phyloP scores from a whole-genome alignment of 1,140 invertebrate species.

The Leptinotarsa defecta region DNA sequence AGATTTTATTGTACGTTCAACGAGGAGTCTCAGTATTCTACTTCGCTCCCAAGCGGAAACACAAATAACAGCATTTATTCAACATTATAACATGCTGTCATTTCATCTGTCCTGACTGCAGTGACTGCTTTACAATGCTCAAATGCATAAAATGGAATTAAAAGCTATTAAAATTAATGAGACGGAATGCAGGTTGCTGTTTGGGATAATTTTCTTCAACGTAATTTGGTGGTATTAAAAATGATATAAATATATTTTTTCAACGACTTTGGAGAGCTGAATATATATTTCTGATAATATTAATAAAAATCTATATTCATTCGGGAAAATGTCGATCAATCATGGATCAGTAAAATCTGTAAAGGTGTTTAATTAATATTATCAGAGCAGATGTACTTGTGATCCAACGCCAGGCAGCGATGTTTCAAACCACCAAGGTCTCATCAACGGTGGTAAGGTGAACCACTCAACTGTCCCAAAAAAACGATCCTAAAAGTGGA shows the following conservation, averaged over 20 bases:
- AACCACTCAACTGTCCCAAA: too few species aligned
- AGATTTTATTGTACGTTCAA: constrained; percentile 16
- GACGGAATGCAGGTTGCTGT: constrained; percentile 1
- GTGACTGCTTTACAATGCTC: constrained; percentile 15
- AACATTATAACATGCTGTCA: constrained; percentile 19
- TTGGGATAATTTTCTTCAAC: background rate
- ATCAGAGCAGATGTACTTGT: too few species aligned
- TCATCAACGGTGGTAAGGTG: too few species aligned
- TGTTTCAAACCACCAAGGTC: too few species aligned
- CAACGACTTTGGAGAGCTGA: too few species aligned
- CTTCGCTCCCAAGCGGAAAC: constrained; percentile 8
- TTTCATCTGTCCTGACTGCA: constrained; percentile 2
- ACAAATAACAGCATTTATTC: constrained; percentile 23
- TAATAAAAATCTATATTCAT: too few species aligned
- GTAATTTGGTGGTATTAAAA: background rate
- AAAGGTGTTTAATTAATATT: too few species aligned
- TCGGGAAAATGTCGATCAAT: too few species aligned
- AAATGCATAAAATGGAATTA: constrained; percentile 21
- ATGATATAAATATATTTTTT: background rate
- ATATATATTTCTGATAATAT: too few species aligned
- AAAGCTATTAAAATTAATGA: constrained; percentile 18
- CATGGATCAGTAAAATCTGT: too few species aligned
- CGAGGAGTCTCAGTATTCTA: constrained; percentile 7
- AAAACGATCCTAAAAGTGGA: too few species aligned
- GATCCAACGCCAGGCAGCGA: too few species aligned